These are phyloP conservation scores for Polyploca ridens DNA, from an alignment of 2,888 invertebrate species.

Conservation along the genomic window DNA sequence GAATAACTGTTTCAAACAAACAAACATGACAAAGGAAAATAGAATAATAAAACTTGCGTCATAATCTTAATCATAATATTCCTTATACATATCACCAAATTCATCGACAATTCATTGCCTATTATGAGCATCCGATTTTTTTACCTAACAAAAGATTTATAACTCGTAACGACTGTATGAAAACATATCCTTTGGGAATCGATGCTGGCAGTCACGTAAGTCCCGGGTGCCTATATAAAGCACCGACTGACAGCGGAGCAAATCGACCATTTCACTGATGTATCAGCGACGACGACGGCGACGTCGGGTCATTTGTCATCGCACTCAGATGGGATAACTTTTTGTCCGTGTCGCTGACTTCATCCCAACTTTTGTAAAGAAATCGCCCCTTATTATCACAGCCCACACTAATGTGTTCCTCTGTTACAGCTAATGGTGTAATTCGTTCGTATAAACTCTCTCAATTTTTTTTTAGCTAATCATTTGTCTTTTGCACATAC, in stretches of 20 bases:
- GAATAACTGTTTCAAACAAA: too few species aligned
- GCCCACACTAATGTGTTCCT: conserved; percentile 63
- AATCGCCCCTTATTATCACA: conserved; percentile 69
- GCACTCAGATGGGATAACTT: conserved; percentile 77
- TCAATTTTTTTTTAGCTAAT: not conserved
- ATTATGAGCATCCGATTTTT: conserved; percentile 1
- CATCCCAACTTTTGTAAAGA: conserved; percentile 73
- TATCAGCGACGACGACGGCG: conserved; percentile 52
- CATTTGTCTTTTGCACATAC: not conserved
- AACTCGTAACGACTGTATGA: conserved; percentile 45
- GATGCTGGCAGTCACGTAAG: conserved; percentile 16
- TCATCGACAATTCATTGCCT: not conserved
- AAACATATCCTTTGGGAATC: conserved; percentile 48
- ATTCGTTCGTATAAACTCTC: conserved; percentile 37
- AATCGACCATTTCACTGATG: conserved; percentile 72
- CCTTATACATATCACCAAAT: too few species aligned
- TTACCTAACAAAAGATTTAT: conserved; percentile 21
- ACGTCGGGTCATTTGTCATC: conserved; percentile 76
- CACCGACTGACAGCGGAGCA: conserved; percentile 67
- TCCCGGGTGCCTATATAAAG: conserved; percentile 45
- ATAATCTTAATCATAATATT: too few species aligned
- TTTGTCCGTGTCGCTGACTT: conserved; percentile 76
- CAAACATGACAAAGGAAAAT: not conserved
- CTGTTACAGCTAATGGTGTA: conserved; percentile 57
- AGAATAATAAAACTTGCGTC: not conserved